Conservation (phyloP, 2,797 vertebrate species). For the Carcharodon carcharias region DNA sequence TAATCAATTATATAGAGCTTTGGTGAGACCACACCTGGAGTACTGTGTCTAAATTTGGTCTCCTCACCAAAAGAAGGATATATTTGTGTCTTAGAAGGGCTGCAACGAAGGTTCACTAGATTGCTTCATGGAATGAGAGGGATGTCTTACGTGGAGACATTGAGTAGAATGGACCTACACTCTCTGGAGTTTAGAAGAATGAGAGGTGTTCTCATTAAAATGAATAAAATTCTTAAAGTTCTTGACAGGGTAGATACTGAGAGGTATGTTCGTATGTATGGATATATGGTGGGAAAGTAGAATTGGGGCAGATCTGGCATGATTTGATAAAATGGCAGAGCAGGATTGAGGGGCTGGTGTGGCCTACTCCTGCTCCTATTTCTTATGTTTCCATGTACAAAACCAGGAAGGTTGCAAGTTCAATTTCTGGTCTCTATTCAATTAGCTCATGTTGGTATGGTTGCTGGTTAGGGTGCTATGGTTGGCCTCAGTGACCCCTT, state of each 20-base stretch:
- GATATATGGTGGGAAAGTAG: neutral
- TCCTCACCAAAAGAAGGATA: neutral
- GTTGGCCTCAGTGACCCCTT: too few species aligned
- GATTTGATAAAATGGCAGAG: too few species aligned
- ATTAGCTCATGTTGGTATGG: too few species aligned
- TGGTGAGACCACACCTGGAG: neutral
- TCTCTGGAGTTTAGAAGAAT: neutral
- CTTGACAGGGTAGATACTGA: neutral
- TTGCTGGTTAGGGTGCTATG: too few species aligned
- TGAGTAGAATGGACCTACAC: neutral
- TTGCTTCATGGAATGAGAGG: neutral
- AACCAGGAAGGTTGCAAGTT: too few species aligned
- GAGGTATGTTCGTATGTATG: neutral
- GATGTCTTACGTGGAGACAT: neutral
- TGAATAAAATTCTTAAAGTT: neutral
- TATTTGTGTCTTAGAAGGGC: neutral
- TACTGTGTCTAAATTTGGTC: neutral
- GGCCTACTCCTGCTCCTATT: too few species aligned
- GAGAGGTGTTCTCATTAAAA: neutral
- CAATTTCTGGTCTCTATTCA: too few species aligned
- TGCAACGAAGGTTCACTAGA: neutral
- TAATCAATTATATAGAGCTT: too few species aligned
- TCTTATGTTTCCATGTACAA: too few species aligned
- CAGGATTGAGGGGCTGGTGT: too few species aligned
- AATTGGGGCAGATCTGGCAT: too few species aligned